Evolutionary conservation across 2,888 invertebrate genomes (phyloP).

Genomic region (Mellilla xanthometata): DNA sequence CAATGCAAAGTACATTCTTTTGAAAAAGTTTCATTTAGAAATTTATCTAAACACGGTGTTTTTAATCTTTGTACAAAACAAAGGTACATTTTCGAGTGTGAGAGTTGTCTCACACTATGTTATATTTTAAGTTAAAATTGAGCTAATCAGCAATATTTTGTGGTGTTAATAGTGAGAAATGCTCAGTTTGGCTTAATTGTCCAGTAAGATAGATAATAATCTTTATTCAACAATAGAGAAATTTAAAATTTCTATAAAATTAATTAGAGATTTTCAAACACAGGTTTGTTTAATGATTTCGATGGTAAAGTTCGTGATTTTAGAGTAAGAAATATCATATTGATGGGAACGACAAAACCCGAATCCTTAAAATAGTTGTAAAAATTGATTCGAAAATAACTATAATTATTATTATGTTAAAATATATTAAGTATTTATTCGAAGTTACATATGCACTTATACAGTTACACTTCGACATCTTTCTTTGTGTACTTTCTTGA

Average conservation of each 20-base stretch:
- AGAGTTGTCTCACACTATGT: constrained; percentile 40
- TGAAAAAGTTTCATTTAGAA: constrained; percentile 40
- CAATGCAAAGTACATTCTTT: constrained; percentile 39
- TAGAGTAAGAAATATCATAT: too few species aligned
- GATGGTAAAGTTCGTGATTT: too few species aligned
- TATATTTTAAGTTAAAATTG: constrained; percentile 26
- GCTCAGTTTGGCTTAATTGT: constrained; percentile 3
- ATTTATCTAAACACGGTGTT: constrained; percentile 38
- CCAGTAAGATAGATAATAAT: not conserved
- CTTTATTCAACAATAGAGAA: not conserved
- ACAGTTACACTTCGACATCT: too few species aligned
- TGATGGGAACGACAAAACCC: too few species aligned
- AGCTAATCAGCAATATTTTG: constrained; percentile 23
- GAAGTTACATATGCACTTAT: too few species aligned
- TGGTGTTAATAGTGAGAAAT: constrained; percentile 10
- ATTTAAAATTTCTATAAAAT: not conserved
- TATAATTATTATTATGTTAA: too few species aligned
- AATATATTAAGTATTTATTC: too few species aligned
- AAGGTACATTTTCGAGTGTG: constrained; percentile 45
- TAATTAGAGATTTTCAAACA: too few species aligned
- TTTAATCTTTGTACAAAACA: constrained; percentile 43
- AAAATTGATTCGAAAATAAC: too few species aligned
- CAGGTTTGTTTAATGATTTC: too few species aligned
- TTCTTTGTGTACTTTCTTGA: too few species aligned
- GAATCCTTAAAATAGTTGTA: too few species aligned